Percentiles rank a stretch among this genome's conserved stretches.
Evolutionary conservation across 2,888 invertebrate species (phyloP).

Genomic region (Teleogryllus oceanicus): DNA sequence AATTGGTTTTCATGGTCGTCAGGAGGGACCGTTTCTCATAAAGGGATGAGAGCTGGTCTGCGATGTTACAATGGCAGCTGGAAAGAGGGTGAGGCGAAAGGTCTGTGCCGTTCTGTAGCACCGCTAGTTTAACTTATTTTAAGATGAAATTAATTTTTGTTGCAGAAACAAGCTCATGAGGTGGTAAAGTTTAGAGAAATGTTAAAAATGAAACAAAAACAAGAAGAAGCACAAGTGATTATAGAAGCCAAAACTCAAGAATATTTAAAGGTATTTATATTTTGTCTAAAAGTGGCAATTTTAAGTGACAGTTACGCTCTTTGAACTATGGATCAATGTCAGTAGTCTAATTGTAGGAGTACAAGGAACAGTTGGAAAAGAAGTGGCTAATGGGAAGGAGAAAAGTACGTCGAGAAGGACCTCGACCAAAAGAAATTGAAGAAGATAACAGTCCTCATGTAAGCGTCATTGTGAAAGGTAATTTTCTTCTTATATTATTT

Average conservation of each 20-base stretch:
- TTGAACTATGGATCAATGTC: background rate
- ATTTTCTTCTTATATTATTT: constrained; percentile 38
- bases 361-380: constrained; percentile 58
- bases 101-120: too few relatives aligned
- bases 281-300: background rate
- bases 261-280: constrained; percentile 52
- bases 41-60: too few relatives aligned
- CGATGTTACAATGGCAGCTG: too few relatives aligned
- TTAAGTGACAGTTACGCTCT: too few relatives aligned
- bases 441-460: constrained; percentile 56
- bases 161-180: constrained; percentile 62
- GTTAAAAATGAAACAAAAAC: constrained; percentile 60
- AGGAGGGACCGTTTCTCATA: too few relatives aligned
- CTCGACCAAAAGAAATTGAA: constrained; percentile 48
- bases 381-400: constrained; percentile 61
- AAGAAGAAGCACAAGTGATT: constrained; percentile 57
- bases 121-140: too few relatives aligned
- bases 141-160: constrained; percentile 22
- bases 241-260: constrained; percentile 64
- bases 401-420: constrained; percentile 55
- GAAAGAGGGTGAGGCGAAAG: too few relatives aligned
- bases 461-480: constrained; percentile 65
- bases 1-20: too few relatives aligned
- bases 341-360: constrained; percentile 48
- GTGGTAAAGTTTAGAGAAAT: constrained; percentile 64